A percentile compares a stretch with the other conserved stretches of the same genome.
Evolutionary conservation across 1,140 invertebrate genomes (phyloP).

Genomic region (Zaprionus nigranus): DNA sequence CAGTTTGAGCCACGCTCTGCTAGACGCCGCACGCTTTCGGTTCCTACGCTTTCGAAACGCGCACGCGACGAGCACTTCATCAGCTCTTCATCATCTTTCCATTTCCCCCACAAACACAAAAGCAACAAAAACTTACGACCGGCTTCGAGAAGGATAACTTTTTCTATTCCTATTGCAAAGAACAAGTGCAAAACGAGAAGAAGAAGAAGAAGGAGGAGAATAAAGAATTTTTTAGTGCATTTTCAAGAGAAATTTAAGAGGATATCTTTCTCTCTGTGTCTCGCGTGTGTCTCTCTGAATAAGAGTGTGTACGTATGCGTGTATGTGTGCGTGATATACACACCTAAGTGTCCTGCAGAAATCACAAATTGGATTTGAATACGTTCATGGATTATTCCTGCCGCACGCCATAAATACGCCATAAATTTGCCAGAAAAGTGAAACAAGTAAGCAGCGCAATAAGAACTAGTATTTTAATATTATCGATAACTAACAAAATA

Average conservation of each 20-base stretch:
- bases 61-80: constrained; percentile 51
- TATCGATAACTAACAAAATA: background rate
- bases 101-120: constrained; percentile 27
- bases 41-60: constrained; percentile 39
- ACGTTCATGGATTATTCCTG: constrained; percentile 58
- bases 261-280: constrained; percentile 41
- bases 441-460: constrained; percentile 52
- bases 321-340: constrained; percentile 64
- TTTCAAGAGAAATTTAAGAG: constrained; percentile 37
- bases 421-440: constrained; percentile 19
- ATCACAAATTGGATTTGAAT: constrained; percentile 40
- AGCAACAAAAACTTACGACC: constrained; percentile 31
- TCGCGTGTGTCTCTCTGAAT: background rate
- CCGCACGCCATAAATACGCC: constrained; percentile 42
- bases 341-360: constrained; percentile 71
- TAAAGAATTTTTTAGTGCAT: constrained; percentile 17
- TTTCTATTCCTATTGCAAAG: constrained; percentile 35
- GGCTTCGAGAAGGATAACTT: constrained; percentile 41
- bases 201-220: background rate
- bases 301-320: background rate
- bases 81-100: constrained; percentile 41
- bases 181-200: constrained; percentile 18
- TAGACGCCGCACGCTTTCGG: constrained; percentile 71
- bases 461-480: background rate
- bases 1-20: constrained; percentile 67